These are phyloP conservation scores for Sitophilus oryzae DNA, from an alignment of 1,140 invertebrate genomes.

Conservation along the genomic window DNA sequence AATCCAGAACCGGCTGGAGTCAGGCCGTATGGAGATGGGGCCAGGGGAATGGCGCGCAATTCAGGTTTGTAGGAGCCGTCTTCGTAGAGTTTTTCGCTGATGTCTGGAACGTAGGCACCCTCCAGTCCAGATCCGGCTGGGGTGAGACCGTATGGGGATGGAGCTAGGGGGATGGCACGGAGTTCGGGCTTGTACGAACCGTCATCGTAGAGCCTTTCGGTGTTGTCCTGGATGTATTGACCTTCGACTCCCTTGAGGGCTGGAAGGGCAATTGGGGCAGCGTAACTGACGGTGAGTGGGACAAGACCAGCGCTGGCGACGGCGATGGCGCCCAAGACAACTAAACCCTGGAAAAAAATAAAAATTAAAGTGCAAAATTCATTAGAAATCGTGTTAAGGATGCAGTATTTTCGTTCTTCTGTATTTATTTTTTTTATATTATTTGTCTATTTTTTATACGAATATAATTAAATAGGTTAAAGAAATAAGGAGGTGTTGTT, in stretches of 20 bases:
- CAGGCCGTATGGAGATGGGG: constrained; percentile 31
- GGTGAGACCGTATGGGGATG: constrained; percentile 19
- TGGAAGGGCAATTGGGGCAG: constrained; percentile 13
- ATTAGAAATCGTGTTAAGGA: no score
- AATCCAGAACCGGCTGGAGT: constrained; percentile 33
- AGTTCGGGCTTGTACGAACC: constrained; percentile 29
- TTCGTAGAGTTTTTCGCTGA: constrained; percentile 37
- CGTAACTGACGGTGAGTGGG: neutral
- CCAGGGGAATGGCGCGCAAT: constrained; percentile 30
- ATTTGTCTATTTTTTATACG: no score
- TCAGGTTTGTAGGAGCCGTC: constrained; percentile 39
- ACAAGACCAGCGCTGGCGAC: constrained; percentile 16
- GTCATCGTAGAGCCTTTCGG: constrained; percentile 29
- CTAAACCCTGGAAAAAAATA: constrained; percentile 10
- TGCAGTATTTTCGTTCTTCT: no score
- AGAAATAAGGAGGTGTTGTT: no score
- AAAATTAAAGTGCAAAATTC: no score
- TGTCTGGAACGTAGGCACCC: constrained; percentile 37
- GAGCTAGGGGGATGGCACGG: constrained; percentile 12
- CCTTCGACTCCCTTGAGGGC: constrained; percentile 19
- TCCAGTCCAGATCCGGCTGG: constrained; percentile 33
- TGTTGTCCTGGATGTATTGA: constrained; percentile 27
- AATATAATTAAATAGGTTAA: no score
- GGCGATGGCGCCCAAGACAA: constrained; percentile 23
- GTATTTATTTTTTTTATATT: no score